These are phyloP conservation scores for Myotis findleyi DNA, from an alignment of 2,797 vertebrate genomes.

Conservation along the genomic window DNA sequence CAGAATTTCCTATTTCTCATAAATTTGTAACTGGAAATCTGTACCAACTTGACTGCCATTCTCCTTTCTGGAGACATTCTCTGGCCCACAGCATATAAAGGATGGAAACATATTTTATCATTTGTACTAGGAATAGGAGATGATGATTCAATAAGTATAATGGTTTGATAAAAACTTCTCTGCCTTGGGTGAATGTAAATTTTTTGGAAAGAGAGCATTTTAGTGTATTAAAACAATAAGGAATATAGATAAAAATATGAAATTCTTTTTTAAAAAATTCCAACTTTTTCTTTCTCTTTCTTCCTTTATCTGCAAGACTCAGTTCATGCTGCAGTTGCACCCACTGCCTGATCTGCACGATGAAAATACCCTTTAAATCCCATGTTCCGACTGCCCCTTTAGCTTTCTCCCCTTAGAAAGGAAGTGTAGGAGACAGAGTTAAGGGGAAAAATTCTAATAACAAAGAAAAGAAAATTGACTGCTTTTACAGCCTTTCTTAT, in stretches of 20 bases:
- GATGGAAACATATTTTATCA: background rate
- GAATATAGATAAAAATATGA: background rate
- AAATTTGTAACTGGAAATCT: background rate
- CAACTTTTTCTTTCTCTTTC: background rate
- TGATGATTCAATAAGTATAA: background rate
- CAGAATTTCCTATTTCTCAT: conserved; percentile 19
- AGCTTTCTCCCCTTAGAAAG: conserved; percentile 14
- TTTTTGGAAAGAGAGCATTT: background rate
- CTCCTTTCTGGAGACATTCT: background rate
- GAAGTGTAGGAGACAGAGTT: background rate
- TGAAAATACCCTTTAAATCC: background rate
- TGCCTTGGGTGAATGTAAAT: background rate
- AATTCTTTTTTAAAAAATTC: background rate
- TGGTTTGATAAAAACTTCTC: background rate
- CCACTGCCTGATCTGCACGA: background rate
- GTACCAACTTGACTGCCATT: background rate
- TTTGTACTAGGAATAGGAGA: background rate
- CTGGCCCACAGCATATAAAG: background rate
- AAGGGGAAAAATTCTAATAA: background rate
- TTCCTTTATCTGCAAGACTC: background rate
- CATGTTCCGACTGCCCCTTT: background rate
- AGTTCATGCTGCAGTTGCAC: background rate
- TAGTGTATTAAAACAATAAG: background rate
- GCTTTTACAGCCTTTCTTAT: background rate
- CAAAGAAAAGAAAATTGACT: background rate